Conservation (phyloP, 1,140 invertebrate genomes). For the Micrasema longulum region DNA sequence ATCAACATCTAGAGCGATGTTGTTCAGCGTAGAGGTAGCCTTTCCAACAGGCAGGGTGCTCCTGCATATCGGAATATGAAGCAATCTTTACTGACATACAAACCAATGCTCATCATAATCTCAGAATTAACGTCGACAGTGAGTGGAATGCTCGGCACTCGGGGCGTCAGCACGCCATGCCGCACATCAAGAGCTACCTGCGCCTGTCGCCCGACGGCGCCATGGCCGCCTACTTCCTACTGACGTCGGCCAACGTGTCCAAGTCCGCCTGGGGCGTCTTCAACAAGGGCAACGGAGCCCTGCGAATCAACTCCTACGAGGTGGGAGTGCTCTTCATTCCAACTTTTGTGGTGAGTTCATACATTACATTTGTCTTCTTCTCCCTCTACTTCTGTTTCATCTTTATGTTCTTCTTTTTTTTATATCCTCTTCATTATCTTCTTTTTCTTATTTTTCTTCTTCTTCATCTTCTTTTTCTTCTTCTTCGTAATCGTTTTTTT, state of each 20-base stretch:
- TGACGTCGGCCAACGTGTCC: constrained; percentile 94
- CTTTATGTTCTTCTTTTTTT: background rate
- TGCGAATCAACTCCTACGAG: constrained; percentile 90
- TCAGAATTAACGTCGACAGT: no score
- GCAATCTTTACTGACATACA: no score
- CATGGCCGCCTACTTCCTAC: constrained; percentile 80
- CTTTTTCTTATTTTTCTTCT: no score
- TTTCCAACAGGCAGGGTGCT: no score
- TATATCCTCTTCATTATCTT: background rate
- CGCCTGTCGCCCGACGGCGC: constrained; percentile 77
- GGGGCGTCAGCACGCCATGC: constrained; percentile 82
- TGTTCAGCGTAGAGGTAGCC: no score
- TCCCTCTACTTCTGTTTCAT: no score
- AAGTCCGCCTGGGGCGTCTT: constrained; percentile 94
- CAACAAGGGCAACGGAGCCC: constrained; percentile 74
- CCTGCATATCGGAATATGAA: no score
- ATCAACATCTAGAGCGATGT: no score
- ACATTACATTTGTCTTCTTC: no score
- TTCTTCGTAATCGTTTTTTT: no score
- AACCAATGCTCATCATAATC: no score
- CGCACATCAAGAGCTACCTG: constrained; percentile 94
- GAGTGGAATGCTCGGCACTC: constrained; percentile 84
- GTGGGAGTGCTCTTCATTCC: constrained; percentile 92
- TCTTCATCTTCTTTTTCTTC: no score
- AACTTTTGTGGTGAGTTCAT: constrained; percentile 78